Percentiles rank a stretch among this genome's conserved stretches.
phyloP scores from a whole-genome alignment of 2,888 invertebrate genomes.

The Thecophora atra region DNA sequence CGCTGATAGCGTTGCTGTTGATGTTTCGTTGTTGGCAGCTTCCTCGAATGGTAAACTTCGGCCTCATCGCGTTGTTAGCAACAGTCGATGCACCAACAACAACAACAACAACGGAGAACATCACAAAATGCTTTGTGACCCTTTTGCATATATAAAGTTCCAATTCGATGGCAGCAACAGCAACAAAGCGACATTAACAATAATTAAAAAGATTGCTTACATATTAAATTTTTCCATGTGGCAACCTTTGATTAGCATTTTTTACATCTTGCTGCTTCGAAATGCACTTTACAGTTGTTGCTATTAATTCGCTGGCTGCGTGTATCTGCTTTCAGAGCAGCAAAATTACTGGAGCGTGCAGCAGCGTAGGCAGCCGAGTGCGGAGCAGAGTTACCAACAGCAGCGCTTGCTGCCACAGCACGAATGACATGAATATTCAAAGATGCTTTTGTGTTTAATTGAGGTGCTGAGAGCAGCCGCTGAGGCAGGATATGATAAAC shows the following conservation, averaged over 20 bases:
- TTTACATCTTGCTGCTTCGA: conserved; percentile 1
- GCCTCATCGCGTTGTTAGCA: neutral
- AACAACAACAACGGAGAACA: neutral
- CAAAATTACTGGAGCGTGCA: conserved; percentile 50
- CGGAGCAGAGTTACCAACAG: conserved; percentile 46
- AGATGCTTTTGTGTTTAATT: too few species aligned
- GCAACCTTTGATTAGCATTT: conserved; percentile 27
- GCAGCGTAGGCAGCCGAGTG: conserved; percentile 20
- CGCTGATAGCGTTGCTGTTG: neutral
- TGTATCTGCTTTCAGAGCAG: conserved; percentile 47
- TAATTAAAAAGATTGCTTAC: neutral
- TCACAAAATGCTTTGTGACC: neutral
- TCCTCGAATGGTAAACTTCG: neutral
- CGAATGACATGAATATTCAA: conserved; percentile 16
- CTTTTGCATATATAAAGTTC: neutral
- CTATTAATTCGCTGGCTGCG: conserved; percentile 39
- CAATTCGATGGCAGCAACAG: neutral
- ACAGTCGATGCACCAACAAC: conserved; percentile 1
- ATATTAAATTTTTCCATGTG: conserved; percentile 21
- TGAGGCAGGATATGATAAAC: too few species aligned
- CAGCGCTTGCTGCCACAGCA: neutral
- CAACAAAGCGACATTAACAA: neutral
- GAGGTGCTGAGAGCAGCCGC: too few species aligned
- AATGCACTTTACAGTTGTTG: conserved; percentile 34
- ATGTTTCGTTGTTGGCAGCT: neutral